phyloP scores from a whole-genome alignment of 2,888 invertebrate species.

The Lasius platythorax region DNA sequence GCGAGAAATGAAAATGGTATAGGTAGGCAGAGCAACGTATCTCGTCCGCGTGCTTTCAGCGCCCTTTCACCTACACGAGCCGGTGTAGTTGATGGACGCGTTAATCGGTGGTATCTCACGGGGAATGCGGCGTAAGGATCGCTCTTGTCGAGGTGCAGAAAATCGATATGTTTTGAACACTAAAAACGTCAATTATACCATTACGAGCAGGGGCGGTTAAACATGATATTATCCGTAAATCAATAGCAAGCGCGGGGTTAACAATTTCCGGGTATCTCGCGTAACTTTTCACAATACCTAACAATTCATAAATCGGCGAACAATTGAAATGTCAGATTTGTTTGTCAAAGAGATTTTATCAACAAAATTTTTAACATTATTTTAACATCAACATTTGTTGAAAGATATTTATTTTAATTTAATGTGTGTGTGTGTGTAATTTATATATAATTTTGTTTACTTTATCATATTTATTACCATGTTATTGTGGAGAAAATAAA shows the following conservation, averaged over 20 bases:
- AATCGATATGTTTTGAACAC: slow-evolving; percentile 48
- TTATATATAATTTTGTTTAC: not conserved
- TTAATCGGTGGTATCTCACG: slow-evolving; percentile 49
- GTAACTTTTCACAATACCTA: slow-evolving; percentile 23
- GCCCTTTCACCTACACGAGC: slow-evolving; percentile 47
- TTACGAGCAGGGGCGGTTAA: slow-evolving; percentile 32
- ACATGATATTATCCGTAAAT: slow-evolving; percentile 43
- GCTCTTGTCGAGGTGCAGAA: slow-evolving; percentile 42
- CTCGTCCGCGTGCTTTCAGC: slow-evolving; percentile 52
- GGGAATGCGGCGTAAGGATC: slow-evolving; percentile 38
- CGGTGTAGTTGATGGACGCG: slow-evolving; percentile 45
- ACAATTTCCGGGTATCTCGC: slow-evolving; percentile 36
- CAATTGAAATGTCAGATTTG: slow-evolving; percentile 26
- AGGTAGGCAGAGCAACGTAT: slow-evolving; percentile 34
- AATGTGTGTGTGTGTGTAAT: not conserved
- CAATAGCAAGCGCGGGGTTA: slow-evolving; percentile 32
- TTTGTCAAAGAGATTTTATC: not conserved
- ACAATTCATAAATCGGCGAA: slow-evolving; percentile 22
- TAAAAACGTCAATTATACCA: slow-evolving; percentile 48
- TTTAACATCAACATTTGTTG: not conserved
- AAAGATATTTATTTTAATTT: not conserved
- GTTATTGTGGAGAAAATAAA: not conserved
- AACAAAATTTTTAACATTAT: not conserved
- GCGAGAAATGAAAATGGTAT: slow-evolving; percentile 46
- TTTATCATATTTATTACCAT: not conserved